A percentile compares a stretch with the other conserved stretches of the same genome.
These are phyloP conservation scores for Erynnis tages DNA, from an alignment of 2,888 invertebrate genomes.

Conservation along the genomic window DNA sequence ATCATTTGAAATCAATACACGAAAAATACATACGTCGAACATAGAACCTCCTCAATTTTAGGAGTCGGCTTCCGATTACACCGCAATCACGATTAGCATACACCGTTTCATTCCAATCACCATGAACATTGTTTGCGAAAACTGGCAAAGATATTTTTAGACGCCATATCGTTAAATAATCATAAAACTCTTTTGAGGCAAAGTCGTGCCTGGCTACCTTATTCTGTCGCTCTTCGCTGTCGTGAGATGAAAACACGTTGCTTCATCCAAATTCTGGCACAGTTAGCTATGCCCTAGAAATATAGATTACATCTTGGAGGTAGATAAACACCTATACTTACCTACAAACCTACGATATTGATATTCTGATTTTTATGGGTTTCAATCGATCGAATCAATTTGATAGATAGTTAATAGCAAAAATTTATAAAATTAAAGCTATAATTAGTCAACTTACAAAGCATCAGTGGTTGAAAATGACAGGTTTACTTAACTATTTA, in stretches of 20 bases:
- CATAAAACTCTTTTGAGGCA: constrained; percentile 18
- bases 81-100: background rate
- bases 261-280: constrained; percentile 19
- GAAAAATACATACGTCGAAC: too few species aligned
- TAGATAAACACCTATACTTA: too few species aligned
- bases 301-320: constrained; percentile 3
- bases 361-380: background rate
- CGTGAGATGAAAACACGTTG: constrained; percentile 13
- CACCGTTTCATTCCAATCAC: background rate
- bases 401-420: too few species aligned
- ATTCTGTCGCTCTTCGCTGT: constrained; percentile 20
- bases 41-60: too few species aligned
- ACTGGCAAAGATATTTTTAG: constrained; percentile 3
- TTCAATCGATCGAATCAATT: too few species aligned
- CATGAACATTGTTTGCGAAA: background rate
- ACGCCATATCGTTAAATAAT: background rate
- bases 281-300: constrained; percentile 1
- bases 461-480: too few species aligned
- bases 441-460: too few species aligned
- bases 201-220: constrained; percentile 13
- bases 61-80: background rate
- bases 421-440: too few species aligned
- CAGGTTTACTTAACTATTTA: too few species aligned
- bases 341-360: constrained; percentile 12
- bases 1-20: too few species aligned